phyloP scores from a whole-genome alignment of 2,797 vertebrate species.

The Galago senegalensis region DNA sequence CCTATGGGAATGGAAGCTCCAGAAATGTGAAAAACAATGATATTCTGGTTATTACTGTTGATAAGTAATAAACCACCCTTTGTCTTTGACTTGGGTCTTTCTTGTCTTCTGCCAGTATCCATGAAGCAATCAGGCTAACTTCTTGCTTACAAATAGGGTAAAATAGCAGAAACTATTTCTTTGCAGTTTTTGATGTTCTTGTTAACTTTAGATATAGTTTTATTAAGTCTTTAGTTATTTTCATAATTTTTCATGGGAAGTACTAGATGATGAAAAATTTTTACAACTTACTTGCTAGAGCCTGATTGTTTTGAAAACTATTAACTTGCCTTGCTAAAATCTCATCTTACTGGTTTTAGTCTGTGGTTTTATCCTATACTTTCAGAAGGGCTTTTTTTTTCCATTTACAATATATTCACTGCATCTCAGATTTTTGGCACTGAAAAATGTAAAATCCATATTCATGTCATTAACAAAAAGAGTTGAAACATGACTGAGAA shows the following conservation, averaged over 20 bases:
- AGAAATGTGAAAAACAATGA: not conserved
- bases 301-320: not conserved
- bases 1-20: not conserved
- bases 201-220: not conserved
- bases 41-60: not conserved
- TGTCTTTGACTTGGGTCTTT: not conserved
- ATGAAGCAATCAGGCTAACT: not conserved
- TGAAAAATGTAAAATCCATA: not conserved
- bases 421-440: not conserved
- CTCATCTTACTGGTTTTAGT: not conserved
- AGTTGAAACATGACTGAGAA: not conserved
- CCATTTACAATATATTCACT: not conserved
- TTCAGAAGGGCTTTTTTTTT: not conserved
- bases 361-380: not conserved
- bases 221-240: not conserved
- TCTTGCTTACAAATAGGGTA: not conserved
- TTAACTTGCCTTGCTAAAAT: not conserved
- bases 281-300: not conserved
- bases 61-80: not conserved
- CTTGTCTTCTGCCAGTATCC: not conserved
- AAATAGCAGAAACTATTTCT: not conserved
- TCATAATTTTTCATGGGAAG: not conserved
- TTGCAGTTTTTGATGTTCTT: not conserved
- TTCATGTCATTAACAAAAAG: not conserved
- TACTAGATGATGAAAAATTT: not conserved